Evolutionary conservation across 1,140 invertebrate genomes (phyloP).

Genomic region (Papilio dardanus): DNA sequence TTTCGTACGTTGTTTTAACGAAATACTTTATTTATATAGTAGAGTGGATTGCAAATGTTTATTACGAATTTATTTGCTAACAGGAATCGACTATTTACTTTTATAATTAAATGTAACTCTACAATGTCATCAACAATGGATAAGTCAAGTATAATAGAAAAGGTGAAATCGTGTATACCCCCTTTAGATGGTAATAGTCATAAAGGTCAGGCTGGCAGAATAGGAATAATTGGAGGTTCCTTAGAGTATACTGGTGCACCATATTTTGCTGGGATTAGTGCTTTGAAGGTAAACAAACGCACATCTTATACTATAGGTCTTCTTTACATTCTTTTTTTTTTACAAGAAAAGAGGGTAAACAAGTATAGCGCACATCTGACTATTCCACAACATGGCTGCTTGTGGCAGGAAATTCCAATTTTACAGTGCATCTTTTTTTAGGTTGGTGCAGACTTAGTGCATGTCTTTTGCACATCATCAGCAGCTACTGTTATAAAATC

Average conservation of each 20-base stretch:
- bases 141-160: constrained; percentile 48
- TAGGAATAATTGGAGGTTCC: constrained; percentile 96
- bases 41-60: constrained; percentile 12
- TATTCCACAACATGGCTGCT: too few species aligned
- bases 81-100: not conserved
- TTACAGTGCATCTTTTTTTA: constrained; percentile 50
- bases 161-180: constrained; percentile 83
- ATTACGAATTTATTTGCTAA: not conserved
- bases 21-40: not conserved
- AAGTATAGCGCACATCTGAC: too few species aligned
- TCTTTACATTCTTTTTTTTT: too few species aligned
- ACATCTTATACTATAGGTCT: too few species aligned
- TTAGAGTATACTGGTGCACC: constrained; percentile 98
- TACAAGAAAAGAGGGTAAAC: too few species aligned
- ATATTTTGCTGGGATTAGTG: constrained; percentile 95
- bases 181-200: constrained; percentile 85
- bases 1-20: not conserved
- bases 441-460: constrained; percentile 94
- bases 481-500: constrained; percentile 96
- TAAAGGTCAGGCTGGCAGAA: constrained; percentile 95
- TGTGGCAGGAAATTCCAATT: too few species aligned
- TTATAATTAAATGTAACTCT: not conserved
- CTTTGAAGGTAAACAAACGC: constrained; percentile 85
- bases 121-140: not conserved
- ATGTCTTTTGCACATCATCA: constrained; percentile 93